These are phyloP conservation scores for Creontiades dilutus DNA, from an alignment of 2,888 invertebrate species.

Conservation along the genomic window DNA sequence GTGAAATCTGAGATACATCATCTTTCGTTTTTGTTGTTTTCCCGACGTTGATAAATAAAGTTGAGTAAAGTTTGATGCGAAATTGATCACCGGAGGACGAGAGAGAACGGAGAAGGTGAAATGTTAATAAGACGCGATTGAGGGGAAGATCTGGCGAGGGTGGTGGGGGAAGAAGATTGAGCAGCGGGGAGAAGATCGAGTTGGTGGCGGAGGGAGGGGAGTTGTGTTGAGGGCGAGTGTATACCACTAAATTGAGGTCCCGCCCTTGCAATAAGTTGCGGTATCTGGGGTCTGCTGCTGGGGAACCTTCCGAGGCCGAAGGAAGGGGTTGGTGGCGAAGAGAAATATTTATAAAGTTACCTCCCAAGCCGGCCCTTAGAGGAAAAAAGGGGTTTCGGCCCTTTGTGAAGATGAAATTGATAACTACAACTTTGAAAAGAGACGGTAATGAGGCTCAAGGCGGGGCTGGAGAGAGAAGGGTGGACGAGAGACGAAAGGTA, in stretches of 20 bases:
- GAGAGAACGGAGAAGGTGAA: background rate
- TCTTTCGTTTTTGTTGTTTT: no score
- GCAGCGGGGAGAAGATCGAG: no score
- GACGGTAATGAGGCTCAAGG: constrained; percentile 16
- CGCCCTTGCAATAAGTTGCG: constrained; percentile 21
- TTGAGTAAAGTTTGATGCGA: constrained; percentile 16
- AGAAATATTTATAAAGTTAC: constrained; percentile 39
- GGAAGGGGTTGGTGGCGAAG: background rate
- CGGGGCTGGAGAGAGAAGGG: no score
- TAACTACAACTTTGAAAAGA: constrained; percentile 24
- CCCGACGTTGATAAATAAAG: background rate
- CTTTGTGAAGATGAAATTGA: constrained; percentile 27
- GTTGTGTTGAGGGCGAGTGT: background rate
- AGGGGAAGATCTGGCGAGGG: no score
- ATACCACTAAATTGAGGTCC: constrained; percentile 27
- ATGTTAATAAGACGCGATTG: background rate
- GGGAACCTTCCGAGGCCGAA: background rate
- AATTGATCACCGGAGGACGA: background rate
- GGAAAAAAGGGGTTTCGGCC: background rate
- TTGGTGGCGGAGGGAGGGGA: background rate
- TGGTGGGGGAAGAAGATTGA: no score
- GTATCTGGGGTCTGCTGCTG: constrained; percentile 16
- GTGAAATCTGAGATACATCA: no score
- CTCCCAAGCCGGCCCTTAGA: background rate
- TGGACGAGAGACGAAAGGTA: background rate